A percentile compares a stretch with the other conserved stretches of the same genome.
Evolutionary conservation across 1,140 invertebrate species (phyloP).

Genomic region (Thalassaphorura encarpata): DNA sequence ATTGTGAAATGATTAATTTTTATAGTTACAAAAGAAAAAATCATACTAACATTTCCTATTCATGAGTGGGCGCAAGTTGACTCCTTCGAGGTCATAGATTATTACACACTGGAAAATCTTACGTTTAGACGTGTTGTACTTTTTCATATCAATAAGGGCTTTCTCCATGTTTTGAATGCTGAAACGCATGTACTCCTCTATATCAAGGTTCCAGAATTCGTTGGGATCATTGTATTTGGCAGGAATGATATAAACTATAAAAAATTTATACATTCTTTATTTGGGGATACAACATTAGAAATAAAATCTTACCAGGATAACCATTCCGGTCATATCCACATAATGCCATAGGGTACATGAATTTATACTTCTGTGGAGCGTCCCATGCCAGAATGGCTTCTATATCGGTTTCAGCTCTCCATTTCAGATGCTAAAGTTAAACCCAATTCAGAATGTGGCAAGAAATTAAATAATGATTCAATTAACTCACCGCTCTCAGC

Average conservation of each 20-base stretch:
- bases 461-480: no score
- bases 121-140: neutral
- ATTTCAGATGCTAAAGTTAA: neutral
- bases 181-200: neutral
- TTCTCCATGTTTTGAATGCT: neutral
- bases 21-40: no score
- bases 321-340: neutral
- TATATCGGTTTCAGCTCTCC: neutral
- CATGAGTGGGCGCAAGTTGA: no score
- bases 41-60: no score
- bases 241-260: constrained; percentile 2
- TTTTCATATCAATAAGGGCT: neutral
- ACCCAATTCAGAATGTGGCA: no score
- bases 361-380: neutral
- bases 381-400: constrained; percentile 3
- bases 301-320: neutral
- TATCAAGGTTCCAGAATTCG: constrained; percentile 2
- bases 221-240: neutral
- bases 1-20: no score
- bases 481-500: no score
- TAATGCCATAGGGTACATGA: constrained; percentile 5
- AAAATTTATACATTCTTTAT: neutral
- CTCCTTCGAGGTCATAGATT: constrained; percentile 1
- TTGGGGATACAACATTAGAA: neutral
- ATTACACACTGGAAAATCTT: neutral